Percentiles rank a stretch among this genome's conserved stretches.
phyloP scores from a whole-genome alignment of 2,113 vertebrate species.

The Hydrolagus affinis region DNA sequence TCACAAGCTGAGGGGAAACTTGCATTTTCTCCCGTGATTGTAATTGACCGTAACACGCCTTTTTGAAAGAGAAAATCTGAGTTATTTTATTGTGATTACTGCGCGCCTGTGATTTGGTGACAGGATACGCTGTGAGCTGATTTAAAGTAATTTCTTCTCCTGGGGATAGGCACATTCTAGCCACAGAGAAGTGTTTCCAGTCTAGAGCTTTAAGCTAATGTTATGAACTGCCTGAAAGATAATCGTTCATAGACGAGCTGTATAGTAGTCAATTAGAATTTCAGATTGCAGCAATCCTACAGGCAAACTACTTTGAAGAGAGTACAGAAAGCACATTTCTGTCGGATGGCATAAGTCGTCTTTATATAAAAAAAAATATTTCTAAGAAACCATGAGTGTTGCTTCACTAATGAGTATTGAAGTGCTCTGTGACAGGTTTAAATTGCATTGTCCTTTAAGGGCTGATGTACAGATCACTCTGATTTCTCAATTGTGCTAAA shows the following conservation, averaged over 20 bases:
- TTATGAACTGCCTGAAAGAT: constrained; percentile 49
- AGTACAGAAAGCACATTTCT: constrained; percentile 14
- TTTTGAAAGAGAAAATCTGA: constrained; percentile 66
- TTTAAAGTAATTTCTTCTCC: constrained; percentile 63
- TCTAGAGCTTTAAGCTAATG: constrained; percentile 53
- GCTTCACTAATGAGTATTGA: background rate
- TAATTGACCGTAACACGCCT: constrained; percentile 79
- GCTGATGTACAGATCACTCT: background rate
- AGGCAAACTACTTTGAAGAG: constrained; percentile 52
- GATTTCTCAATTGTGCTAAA: background rate
- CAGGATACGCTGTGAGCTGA: constrained; percentile 75
- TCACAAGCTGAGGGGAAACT: constrained; percentile 62
- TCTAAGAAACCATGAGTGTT: background rate
- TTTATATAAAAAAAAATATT: background rate
- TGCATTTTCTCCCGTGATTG: constrained; percentile 81
- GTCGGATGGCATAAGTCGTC: background rate
- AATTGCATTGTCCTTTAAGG: background rate
- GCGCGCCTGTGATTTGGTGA: constrained; percentile 74
- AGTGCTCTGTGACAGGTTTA: background rate
- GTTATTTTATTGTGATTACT: constrained; percentile 77
- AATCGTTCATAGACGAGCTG: constrained; percentile 26
- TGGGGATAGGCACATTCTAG: constrained; percentile 60
- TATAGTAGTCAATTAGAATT: constrained; percentile 55
- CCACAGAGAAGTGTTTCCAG: constrained; percentile 54
- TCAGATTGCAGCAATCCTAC: constrained; percentile 42